Percentiles rank a stretch among this genome's conserved stretches.
Conservation (phyloP, 1,140 invertebrate species). For the Drosophila orena region DNA sequence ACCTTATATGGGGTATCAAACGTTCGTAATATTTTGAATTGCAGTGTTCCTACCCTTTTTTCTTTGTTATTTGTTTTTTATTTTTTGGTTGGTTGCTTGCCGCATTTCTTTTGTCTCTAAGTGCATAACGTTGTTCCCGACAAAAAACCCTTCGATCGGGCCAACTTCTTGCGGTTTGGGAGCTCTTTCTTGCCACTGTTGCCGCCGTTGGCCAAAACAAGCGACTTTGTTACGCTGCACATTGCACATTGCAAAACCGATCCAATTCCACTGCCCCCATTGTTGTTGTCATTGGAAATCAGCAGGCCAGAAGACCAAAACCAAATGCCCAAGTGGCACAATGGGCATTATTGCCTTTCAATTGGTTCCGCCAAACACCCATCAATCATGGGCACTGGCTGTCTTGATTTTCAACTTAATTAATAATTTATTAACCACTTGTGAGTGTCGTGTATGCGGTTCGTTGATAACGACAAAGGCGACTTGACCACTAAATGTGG, state of each 20-base stretch:
- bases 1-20: background rate
- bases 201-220: conserved; percentile 40
- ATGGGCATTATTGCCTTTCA: conserved; percentile 8
- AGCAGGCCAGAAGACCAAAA: background rate
- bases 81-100: conserved; percentile 17
- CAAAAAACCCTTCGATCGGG: conserved; percentile 68
- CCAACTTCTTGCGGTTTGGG: conserved; percentile 74
- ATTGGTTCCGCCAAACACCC: conserved; percentile 2
- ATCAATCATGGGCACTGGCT: conserved; percentile 38
- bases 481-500: conserved; percentile 20
- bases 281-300: conserved; percentile 25
- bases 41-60: background rate
- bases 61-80: conserved; percentile 1
- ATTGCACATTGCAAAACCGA: conserved; percentile 47
- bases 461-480: conserved; percentile 32
- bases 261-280: conserved; percentile 1
- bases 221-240: conserved; percentile 54
- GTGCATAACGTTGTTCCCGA: conserved; percentile 73
- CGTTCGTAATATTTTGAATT: background rate
- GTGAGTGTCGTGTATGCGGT: conserved; percentile 36
- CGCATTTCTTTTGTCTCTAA: conserved; percentile 48
- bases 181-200: conserved; percentile 34
- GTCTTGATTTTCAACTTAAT: conserved; percentile 49
- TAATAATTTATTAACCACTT: conserved; percentile 53
- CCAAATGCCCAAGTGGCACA: conserved; percentile 25